phyloP scores from a whole-genome alignment of 2,888 invertebrate species.

The Eupithecia subumbrata region DNA sequence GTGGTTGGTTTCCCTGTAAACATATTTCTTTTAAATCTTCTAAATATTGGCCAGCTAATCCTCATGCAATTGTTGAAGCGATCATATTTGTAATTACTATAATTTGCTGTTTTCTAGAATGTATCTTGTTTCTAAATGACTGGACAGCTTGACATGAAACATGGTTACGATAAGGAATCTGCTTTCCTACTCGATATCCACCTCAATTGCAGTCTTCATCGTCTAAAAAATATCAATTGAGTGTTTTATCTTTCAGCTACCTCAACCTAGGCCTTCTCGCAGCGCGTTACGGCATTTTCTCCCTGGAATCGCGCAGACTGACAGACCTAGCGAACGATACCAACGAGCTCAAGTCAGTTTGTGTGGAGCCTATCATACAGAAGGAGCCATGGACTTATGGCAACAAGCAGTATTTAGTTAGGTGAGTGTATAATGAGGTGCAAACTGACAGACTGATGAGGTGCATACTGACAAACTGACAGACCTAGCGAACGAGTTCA shows the following conservation, averaged over 20 bases:
- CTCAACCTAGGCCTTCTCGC: constrained; percentile 96
- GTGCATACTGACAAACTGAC: constrained; percentile 59
- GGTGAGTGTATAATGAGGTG: constrained; percentile 56
- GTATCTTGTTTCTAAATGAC: no score
- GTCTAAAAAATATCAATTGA: not conserved
- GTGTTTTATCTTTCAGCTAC: constrained; percentile 86
- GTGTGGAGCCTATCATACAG: constrained; percentile 91
- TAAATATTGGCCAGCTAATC: no score
- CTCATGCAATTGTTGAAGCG: no score
- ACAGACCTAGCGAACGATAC: constrained; percentile 59
- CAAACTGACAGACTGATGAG: no score
- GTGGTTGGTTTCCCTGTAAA: constrained; percentile 27
- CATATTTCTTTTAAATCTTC: no score
- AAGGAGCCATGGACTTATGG: constrained; percentile 89
- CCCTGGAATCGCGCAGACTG: constrained; percentile 68
- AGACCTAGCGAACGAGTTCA: constrained; percentile 69
- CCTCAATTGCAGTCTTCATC: no score
- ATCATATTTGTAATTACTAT: no score
- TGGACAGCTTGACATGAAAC: no score
- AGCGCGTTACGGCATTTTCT: constrained; percentile 90
- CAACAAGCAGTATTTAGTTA: constrained; percentile 89
- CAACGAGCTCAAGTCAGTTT: constrained; percentile 85
- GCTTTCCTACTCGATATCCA: no score
- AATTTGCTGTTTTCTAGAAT: no score
- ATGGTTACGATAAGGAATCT: no score